Evolutionary conservation across 2,113 vertebrate genomes (phyloP), one percentile per base, ranked within the genome.

Genomic region (Indicator indicator): DNA sequence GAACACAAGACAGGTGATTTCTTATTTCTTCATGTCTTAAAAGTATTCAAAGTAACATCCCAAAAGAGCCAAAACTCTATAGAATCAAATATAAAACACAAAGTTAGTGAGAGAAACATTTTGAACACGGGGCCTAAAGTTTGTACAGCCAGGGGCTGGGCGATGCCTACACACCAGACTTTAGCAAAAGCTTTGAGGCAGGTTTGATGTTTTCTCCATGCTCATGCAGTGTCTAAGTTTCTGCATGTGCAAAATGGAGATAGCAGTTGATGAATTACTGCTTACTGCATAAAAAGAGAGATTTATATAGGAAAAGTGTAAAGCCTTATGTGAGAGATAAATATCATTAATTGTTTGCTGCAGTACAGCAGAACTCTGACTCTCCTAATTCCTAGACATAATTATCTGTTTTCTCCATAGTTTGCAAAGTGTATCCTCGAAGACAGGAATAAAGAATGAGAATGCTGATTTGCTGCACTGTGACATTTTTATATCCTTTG

Each of bases 401-500:
- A 90, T 88, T 80, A 90, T 67, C 68, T 80, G 40, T 17, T 93
- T 86, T 50, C 23, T 85, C 64, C 56, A 28, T 40, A 64, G 72
- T 77, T 86, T 74, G 52, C 32, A 86, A 77, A 89, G 36, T 26
- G 27, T 58, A 36, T 82, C 52, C 55, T 94, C 83, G 86, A 91
- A 93, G 60, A 60, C 3, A 83, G 56, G 64, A 56, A 77, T 71
- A 90, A 88, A 79, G 83, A 77, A 77, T 60, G 32, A 77, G 32
- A 86, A 83, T 48, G 76, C 64, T 78, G 76, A 88, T 48, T 83
- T 90, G 76, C 62, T 81, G 83, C 54, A 28, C 60, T 81, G 83
- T 91, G 85, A 94, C 79, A 91, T 86, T 89, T 91, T 88, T 83
- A 73, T 77, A 83, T 63, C 42, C 88, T 94, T 86, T 92, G 60